Evolutionary conservation across 2,797 vertebrate species (phyloP).

Genomic region (Macropus fuliginosus): DNA sequence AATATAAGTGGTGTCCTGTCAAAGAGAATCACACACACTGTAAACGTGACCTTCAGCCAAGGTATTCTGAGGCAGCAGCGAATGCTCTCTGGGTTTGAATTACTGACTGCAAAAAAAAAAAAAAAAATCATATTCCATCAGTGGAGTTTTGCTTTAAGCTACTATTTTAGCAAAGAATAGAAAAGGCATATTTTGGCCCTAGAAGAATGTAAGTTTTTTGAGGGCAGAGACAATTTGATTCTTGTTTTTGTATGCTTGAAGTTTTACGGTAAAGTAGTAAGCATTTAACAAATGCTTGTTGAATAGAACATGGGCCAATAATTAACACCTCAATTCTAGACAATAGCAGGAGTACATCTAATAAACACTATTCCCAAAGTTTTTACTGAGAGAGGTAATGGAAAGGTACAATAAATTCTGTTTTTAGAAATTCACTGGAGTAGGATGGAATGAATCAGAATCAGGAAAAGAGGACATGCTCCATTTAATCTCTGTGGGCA

Average conservation of each 20-base stretch:
- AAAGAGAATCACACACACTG: slow-evolving; percentile 55
- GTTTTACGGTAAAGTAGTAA: background rate
- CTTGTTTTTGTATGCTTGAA: background rate
- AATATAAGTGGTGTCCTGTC: slow-evolving; percentile 55
- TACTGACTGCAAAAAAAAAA: slow-evolving; percentile 59
- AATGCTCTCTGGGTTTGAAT: slow-evolving; percentile 40
- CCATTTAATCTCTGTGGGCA: slow-evolving; percentile 12
- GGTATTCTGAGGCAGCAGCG: slow-evolving; percentile 23
- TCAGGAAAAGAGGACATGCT: background rate
- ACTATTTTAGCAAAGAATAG: background rate
- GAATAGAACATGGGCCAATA: background rate
- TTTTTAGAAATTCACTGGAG: slow-evolving; percentile 36
- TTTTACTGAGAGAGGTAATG: slow-evolving; percentile 18
- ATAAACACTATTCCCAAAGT: slow-evolving; percentile 41
- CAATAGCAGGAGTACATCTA: background rate
- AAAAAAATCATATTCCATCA: slow-evolving; percentile 41
- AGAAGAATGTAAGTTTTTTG: background rate
- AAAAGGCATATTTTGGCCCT: background rate
- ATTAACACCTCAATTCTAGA: slow-evolving; percentile 14
- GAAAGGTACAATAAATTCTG: slow-evolving; percentile 18
- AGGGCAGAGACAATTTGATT: background rate
- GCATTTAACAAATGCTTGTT: background rate
- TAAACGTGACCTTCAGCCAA: slow-evolving; percentile 59
- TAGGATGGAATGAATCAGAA: slow-evolving; percentile 23
- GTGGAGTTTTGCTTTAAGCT: slow-evolving; percentile 38